Percentiles rank a stretch among this genome's conserved stretches.
Evolutionary conservation across 2,797 vertebrate genomes (phyloP).

Genomic region (Myotis myotis): DNA sequence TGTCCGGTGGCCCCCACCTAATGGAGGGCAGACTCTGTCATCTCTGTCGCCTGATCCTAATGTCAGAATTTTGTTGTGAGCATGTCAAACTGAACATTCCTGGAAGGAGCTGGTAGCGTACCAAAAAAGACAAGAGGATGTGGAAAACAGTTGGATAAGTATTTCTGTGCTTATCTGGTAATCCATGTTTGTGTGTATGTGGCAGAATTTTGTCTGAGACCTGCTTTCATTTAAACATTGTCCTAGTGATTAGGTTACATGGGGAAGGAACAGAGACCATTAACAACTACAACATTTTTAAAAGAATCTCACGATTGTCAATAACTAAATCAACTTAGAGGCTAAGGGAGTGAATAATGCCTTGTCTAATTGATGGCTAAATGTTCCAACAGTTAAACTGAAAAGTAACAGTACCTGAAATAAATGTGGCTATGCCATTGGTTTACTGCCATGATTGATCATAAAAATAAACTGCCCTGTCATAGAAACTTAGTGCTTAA

Average conservation of each 20-base stretch:
- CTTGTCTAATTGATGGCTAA: neutral
- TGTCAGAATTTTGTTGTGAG: neutral
- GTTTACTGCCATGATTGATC: neutral
- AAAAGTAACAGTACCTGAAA: neutral
- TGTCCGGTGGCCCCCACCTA: neutral
- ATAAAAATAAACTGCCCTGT: neutral
- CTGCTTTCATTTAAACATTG: neutral
- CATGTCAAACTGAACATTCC: neutral
- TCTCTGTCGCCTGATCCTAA: neutral
- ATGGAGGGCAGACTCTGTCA: neutral
- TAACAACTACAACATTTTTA: neutral
- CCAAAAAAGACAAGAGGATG: neutral
- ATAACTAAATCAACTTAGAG: neutral
- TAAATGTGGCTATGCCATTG: neutral
- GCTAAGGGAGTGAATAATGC: neutral
- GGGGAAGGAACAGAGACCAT: neutral
- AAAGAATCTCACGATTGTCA: neutral
- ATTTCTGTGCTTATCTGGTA: neutral
- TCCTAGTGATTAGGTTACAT: neutral
- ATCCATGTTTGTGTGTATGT: neutral
- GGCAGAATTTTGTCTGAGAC: conserved; percentile 1
- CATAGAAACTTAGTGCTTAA: neutral
- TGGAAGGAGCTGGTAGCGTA: neutral
- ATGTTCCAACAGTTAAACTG: neutral
- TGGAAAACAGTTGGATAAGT: neutral